These are phyloP conservation scores for Lineus longissimus DNA, from an alignment of 1,140 invertebrate genomes.

Conservation along the genomic window DNA sequence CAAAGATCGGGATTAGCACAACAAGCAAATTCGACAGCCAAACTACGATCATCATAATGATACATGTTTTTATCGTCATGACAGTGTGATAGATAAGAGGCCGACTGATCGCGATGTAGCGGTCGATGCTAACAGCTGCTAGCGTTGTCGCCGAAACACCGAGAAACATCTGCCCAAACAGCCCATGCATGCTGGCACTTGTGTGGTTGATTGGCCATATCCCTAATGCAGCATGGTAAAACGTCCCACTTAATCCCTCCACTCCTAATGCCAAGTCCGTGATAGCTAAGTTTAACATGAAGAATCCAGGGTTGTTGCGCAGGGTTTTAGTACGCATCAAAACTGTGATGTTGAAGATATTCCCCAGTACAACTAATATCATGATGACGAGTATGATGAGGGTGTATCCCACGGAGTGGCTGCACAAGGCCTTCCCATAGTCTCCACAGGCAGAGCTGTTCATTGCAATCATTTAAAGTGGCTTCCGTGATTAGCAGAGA, in stretches of 20 bases:
- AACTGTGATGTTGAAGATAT: not conserved
- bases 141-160: not conserved
- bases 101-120: not conserved
- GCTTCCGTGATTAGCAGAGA: no score
- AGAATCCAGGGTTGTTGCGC: not conserved
- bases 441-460: no score
- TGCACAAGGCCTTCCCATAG: no score
- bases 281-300: constrained; percentile 1
- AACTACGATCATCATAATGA: not conserved
- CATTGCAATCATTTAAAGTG: no score
- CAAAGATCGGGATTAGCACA: not conserved
- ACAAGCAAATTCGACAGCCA: not conserved
- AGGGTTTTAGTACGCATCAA: not conserved
- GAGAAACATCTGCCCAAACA: not conserved
- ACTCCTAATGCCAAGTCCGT: not conserved
- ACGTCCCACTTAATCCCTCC: no score
- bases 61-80: not conserved
- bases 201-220: not conserved
- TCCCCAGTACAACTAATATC: not conserved
- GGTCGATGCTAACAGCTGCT: not conserved
- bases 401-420: no score
- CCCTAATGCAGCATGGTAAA: not conserved
- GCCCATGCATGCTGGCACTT: not conserved
- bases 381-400: no score
- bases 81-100: not conserved